A percentile compares a stretch with the other conserved stretches of the same genome.
These are phyloP conservation scores for Koerneria pararmatus DNA, from an alignment of 2,888 invertebrate species.

Conservation along the genomic window DNA sequence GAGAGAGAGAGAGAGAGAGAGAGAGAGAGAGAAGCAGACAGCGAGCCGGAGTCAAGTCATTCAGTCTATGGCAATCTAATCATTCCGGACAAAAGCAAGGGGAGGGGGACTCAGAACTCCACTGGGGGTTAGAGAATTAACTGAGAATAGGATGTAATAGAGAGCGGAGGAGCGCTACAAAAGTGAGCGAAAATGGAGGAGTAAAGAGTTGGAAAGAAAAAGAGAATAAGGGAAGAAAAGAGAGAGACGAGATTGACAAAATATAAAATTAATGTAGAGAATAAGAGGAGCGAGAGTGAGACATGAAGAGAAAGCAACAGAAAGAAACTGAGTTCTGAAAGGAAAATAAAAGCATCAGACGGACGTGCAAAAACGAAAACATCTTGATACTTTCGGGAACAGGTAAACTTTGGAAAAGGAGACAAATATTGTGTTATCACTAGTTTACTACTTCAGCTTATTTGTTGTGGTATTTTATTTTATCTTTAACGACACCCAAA, in stretches of 20 bases:
- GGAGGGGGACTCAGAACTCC: background rate
- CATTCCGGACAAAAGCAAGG: background rate
- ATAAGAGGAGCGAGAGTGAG: slow-evolving; percentile 7
- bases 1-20: too few species aligned
- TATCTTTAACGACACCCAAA: too few species aligned
- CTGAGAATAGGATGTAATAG: too few species aligned
- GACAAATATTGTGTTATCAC: background rate
- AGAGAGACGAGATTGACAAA: slow-evolving; percentile 31
- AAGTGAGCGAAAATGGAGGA: too few species aligned
- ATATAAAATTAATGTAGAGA: slow-evolving; percentile 33
- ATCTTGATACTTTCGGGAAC: too few species aligned
- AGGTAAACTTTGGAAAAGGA: background rate
- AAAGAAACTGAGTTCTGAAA: slow-evolving; percentile 15
- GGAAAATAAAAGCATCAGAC: background rate
- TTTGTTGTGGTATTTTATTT: too few species aligned
- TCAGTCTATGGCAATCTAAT: background rate
- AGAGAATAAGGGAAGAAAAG: slow-evolving; percentile 6
- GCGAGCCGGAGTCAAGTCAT: too few species aligned
- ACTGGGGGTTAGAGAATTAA: too few species aligned
- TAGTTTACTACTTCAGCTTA: background rate
- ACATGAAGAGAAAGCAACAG: slow-evolving; percentile 15
- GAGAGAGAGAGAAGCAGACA: too few species aligned
- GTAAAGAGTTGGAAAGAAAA: slow-evolving; percentile 5
- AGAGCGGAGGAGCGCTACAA: too few species aligned
- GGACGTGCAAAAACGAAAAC: too few species aligned